phyloP scores from a whole-genome alignment of 2,113 vertebrate genomes.

The Myiopsitta monachus region DNA sequence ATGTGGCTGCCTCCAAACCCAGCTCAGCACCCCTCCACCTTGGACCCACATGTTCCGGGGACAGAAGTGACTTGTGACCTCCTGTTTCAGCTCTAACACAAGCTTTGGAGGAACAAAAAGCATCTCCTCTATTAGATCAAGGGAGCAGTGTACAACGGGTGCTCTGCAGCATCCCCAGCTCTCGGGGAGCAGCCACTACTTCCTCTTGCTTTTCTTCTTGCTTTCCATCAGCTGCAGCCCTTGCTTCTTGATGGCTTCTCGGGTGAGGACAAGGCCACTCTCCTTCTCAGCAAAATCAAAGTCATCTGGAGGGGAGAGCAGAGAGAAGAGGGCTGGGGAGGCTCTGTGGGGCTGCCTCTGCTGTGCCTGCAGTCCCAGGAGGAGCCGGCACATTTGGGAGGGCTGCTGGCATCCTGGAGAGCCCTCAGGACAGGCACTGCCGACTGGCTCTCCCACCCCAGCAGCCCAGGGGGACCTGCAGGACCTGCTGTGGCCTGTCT shows the following conservation, averaged over 20 bases:
- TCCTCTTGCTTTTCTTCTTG: background rate
- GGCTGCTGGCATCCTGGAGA: background rate
- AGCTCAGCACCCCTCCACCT: background rate
- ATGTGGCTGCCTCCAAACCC: background rate
- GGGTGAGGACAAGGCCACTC: background rate
- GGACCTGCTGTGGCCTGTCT: background rate
- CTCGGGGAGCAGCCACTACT: background rate
- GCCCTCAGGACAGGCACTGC: background rate
- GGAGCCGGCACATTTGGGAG: fast-evolving
- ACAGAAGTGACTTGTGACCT: background rate
- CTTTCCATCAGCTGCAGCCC: background rate
- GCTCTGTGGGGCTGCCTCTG: background rate
- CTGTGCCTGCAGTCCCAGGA: fast-evolving
- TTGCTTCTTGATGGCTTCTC: background rate
- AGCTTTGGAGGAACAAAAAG: background rate
- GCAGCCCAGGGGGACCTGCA: background rate
- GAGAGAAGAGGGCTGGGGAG: background rate
- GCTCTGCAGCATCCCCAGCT: background rate
- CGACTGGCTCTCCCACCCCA: background rate
- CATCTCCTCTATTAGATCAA: background rate
- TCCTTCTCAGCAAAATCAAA: background rate
- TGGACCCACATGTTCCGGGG: fast-evolving
- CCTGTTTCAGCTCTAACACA: background rate
- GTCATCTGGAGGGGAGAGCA: background rate
- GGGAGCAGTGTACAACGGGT: background rate